Evolutionary conservation across 2,888 invertebrate species (phyloP).

Genomic region (Macropis europaea): DNA sequence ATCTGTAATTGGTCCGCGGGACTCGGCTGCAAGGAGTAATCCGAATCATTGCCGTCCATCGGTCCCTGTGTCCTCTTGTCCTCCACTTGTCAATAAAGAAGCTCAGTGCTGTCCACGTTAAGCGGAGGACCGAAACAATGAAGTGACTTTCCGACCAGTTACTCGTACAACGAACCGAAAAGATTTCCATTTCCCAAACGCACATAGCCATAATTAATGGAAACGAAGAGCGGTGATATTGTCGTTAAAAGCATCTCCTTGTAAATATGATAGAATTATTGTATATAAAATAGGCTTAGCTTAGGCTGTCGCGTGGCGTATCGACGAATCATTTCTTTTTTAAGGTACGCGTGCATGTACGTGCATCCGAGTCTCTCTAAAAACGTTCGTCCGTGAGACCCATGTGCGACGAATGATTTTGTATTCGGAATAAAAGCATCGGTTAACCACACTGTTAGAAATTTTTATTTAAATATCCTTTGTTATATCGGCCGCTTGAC

Average conservation of each 20-base stretch:
- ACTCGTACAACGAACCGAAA: background rate
- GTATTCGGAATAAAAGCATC: constrained; percentile 53
- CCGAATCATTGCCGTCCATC: too few species aligned
- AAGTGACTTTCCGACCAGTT: background rate
- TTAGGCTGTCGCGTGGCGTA: constrained; percentile 25
- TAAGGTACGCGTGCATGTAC: background rate
- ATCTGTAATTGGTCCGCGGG: constrained; percentile 95
- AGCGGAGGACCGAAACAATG: too few species aligned
- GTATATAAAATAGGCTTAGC: constrained; percentile 60
- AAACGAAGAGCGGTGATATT: constrained; percentile 71
- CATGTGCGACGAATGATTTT: constrained; percentile 28
- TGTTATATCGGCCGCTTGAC: constrained; percentile 30
- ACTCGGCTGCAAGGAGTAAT: constrained; percentile 86
- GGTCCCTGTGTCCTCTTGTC: too few species aligned
- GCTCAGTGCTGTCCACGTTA: too few species aligned
- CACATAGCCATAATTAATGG: constrained; percentile 36
- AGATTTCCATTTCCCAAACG: constrained; percentile 1
- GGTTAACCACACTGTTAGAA: constrained; percentile 49
- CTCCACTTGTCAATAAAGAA: too few species aligned
- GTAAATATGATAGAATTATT: constrained; percentile 56
- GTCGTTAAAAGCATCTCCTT: constrained; percentile 64
- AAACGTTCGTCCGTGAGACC: background rate
- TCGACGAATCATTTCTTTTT: background rate
- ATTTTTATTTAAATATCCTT: constrained; percentile 37
- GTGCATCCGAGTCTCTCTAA: background rate